phyloP scores from a whole-genome alignment of 1,140 invertebrate genomes.

The Coenobita brevimanus region DNA sequence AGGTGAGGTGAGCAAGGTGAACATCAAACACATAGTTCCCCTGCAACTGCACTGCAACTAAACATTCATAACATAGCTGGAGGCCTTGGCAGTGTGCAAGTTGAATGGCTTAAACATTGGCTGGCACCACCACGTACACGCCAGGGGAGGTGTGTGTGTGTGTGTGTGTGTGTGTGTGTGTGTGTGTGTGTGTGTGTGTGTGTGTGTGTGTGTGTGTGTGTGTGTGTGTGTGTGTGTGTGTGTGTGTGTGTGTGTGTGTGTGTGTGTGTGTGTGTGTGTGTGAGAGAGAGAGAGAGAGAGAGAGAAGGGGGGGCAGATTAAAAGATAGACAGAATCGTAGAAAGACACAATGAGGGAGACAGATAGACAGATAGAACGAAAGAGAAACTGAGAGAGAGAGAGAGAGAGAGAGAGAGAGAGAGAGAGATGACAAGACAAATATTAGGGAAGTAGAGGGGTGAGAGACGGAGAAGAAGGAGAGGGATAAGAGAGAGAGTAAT shows the following conservation, averaged over 20 bases:
- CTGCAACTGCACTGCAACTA: slow-evolving; percentile 32
- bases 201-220: too few species aligned
- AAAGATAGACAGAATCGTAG: not conserved
- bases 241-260: too few species aligned
- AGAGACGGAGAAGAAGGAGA: not conserved
- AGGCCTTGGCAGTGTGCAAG: slow-evolving; percentile 17
- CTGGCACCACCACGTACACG: too few species aligned
- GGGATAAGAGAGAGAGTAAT: not conserved
- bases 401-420: not conserved
- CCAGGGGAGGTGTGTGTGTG: too few species aligned
- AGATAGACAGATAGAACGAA: not conserved
- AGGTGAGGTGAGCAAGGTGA: not conserved
- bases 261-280: too few species aligned
- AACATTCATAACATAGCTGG: slow-evolving; percentile 59
- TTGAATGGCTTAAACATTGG: slow-evolving; percentile 39
- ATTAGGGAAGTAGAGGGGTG: not conserved
- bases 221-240: too few species aligned
- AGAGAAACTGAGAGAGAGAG: not conserved
- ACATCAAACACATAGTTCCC: slow-evolving; percentile 56
- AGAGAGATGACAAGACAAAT: too few species aligned
- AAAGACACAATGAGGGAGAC: not conserved
- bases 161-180: too few species aligned
- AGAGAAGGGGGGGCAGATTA: not conserved
- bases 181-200: too few species aligned
- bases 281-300: too few species aligned